These are phyloP conservation scores for Bombus superbus DNA, from an alignment of 1,140 invertebrate species.

Conservation along the genomic window DNA sequence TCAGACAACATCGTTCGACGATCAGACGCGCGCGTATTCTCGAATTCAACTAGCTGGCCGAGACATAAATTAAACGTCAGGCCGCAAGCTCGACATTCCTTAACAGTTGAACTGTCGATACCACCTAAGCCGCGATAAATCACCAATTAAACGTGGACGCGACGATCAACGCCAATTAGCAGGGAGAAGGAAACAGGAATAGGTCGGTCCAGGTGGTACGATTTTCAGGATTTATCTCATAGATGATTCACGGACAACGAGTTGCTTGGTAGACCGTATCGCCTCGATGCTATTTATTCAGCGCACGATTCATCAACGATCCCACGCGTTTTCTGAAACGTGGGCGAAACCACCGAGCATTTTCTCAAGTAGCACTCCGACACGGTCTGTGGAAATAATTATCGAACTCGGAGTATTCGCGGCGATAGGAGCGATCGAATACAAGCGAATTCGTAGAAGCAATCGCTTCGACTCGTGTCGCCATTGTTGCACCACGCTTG, in stretches of 20 bases:
- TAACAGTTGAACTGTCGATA: background rate
- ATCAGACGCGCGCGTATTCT: background rate
- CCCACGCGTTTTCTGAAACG: conserved; percentile 19
- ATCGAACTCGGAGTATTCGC: background rate
- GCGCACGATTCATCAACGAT: background rate
- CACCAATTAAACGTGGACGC: background rate
- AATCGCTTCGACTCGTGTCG: background rate
- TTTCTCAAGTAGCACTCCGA: background rate
- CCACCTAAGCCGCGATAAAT: background rate
- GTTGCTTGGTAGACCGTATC: background rate
- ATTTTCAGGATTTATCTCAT: conserved; percentile 4
- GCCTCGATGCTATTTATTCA: conserved; percentile 5
- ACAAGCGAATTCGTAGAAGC: conserved; percentile 3
- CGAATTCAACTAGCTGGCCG: background rate
- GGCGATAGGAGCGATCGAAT: too few relatives aligned
- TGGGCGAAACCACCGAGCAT: background rate
- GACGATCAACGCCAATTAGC: background rate
- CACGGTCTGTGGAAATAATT: background rate
- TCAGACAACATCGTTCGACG: too few relatives aligned
- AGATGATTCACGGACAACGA: background rate
- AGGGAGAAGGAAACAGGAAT: background rate
- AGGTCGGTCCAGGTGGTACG: background rate
- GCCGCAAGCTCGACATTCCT: background rate
- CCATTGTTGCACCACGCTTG: background rate
- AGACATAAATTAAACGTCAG: background rate